These are phyloP conservation scores for Zygothrica quintamaculata DNA, from an alignment of 2,888 invertebrate species.

Conservation along the genomic window DNA sequence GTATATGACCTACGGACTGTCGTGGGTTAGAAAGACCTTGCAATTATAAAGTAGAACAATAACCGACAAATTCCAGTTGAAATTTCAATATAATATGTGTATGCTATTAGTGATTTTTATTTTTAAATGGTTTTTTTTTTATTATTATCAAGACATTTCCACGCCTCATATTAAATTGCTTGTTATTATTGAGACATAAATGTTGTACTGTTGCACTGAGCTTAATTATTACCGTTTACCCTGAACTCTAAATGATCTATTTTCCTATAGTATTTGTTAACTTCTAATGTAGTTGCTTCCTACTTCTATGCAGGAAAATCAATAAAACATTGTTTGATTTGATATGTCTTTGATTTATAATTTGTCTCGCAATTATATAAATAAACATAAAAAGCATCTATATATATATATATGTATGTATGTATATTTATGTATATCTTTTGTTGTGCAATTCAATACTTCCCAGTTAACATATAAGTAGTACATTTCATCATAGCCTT, in stretches of 20 bases:
- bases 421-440: conserved; percentile 3
- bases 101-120: too few species aligned
- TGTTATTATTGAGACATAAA: too few species aligned
- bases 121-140: neutral
- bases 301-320: conserved; percentile 22
- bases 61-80: conserved; percentile 34
- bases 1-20: neutral
- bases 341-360: conserved; percentile 46
- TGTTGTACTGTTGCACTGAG: conserved; percentile 32
- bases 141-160: neutral
- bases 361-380: conserved; percentile 34
- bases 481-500: conserved; percentile 43
- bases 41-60: conserved; percentile 15
- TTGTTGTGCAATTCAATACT: conserved; percentile 26
- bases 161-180: neutral
- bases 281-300: conserved; percentile 37
- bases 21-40: conserved; percentile 9
- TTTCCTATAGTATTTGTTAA: conserved; percentile 36
- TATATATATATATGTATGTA: neutral
- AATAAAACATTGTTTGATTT: conserved; percentile 24
- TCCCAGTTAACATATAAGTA: conserved; percentile 37
- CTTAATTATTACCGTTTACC: conserved; percentile 34
- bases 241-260: conserved; percentile 24
- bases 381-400: too few species aligned
- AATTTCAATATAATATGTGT: conserved; percentile 29